Evolutionary conservation across 2,888 invertebrate genomes (phyloP).

Genomic region (Cylloceria caligata): DNA sequence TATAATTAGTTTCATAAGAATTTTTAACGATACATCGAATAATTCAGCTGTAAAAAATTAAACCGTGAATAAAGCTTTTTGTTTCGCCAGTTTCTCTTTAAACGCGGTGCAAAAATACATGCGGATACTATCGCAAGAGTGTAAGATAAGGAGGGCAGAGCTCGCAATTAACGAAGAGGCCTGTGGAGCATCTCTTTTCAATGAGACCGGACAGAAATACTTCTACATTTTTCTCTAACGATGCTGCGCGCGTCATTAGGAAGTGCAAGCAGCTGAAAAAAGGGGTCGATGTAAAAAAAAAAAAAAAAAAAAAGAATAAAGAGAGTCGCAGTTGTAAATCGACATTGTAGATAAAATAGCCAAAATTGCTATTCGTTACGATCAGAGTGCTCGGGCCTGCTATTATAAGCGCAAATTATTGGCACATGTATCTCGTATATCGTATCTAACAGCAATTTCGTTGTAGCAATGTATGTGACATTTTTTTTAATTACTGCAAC

Average conservation of each 20-base stretch:
- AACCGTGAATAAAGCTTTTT: conserved; percentile 5
- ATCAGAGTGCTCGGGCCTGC: too few species aligned
- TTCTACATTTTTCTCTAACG: conserved; percentile 58
- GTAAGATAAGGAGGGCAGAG: conserved; percentile 22
- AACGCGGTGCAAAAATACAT: background rate
- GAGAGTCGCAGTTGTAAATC: background rate
- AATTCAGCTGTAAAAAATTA: background rate
- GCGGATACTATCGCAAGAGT: conserved; percentile 3
- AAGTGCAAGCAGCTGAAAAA: conserved; percentile 29
- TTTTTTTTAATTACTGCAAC: conserved; percentile 49
- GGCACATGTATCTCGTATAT: too few species aligned
- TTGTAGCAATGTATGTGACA: conserved; percentile 18
- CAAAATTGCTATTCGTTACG: too few species aligned
- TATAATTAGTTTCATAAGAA: too few species aligned
- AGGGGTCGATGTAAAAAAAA: conserved; percentile 20
- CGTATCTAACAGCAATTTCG: conserved; percentile 8
- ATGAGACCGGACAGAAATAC: conserved; percentile 37
- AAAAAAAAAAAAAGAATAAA: conserved; percentile 8
- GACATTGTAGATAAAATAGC: too few species aligned
- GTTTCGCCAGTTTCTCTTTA: conserved; percentile 24
- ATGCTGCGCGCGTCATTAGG: conserved; percentile 60
- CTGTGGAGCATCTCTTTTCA: conserved; percentile 52
- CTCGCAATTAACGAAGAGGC: conserved; percentile 61
- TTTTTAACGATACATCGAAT: background rate
- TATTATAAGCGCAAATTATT: too few species aligned